These are phyloP conservation scores for Melanotaenia parkinsoni DNA, from an alignment of 2,797 vertebrate species.

Conservation along the genomic window DNA sequence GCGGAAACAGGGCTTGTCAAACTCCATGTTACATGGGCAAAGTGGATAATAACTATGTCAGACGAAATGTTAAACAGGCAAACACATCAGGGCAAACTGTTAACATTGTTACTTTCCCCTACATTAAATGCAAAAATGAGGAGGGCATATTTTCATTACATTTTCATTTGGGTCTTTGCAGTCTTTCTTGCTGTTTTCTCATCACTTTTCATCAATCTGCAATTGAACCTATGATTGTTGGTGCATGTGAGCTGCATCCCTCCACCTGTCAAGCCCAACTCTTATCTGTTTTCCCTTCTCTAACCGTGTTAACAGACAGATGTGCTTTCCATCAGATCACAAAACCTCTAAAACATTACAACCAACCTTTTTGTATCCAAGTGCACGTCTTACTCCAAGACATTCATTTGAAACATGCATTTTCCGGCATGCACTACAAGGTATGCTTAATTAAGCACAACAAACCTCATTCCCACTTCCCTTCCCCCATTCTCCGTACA, in stretches of 20 bases:
- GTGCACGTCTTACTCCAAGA: constrained; percentile 9
- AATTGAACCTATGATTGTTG: constrained; percentile 18
- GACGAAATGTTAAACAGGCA: constrained; percentile 57
- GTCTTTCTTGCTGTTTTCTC: background rate
- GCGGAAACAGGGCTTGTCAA: constrained; percentile 45
- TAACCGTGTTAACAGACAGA: constrained; percentile 21
- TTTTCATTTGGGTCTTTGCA: constrained; percentile 9
- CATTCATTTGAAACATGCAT: constrained; percentile 19
- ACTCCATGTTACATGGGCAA: constrained; percentile 45
- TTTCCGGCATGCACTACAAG: constrained; percentile 18
- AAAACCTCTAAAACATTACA: constrained; percentile 4
- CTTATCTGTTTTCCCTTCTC: constrained; percentile 8
- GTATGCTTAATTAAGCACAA: constrained; percentile 39
- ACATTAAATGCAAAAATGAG: constrained; percentile 9
- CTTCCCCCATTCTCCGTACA: constrained; percentile 21
- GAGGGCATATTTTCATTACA: constrained; percentile 10
- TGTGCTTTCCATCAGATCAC: constrained; percentile 16
- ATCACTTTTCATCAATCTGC: constrained; percentile 17
- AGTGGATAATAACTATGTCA: constrained; percentile 68
- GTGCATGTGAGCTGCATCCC: background rate
- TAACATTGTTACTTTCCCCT: constrained; percentile 25
- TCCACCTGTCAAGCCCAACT: background rate
- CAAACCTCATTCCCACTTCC: constrained; percentile 15
- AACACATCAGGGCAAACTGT: constrained; percentile 35
- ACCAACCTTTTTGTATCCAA: background rate